Base-by-base conservation (phyloP, 2,888 invertebrate species). In the Leptinotarsa peninsularis region DNA sequence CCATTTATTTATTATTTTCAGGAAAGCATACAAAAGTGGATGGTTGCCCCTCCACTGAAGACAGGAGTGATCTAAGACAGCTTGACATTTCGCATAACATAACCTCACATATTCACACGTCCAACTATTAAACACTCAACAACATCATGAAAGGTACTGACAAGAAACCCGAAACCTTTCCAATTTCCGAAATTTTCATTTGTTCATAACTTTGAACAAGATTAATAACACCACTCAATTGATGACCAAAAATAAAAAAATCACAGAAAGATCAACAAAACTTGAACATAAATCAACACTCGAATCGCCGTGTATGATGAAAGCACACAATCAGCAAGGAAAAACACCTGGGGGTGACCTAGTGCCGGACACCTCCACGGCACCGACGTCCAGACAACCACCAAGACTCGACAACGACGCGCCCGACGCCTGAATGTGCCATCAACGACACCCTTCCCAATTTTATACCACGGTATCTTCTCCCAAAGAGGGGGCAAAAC, bases 401-500 rank as follows among this genome's bases (percentile, higher is more conserved):
- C 77, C 77, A 75, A 81, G 79, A 81, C 81, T 78, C 81, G 79
- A 82, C 81, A 81, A 80, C 84, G 85, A 84, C 86, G 86, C 87
- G 88, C 84, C 85, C 87, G 86, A 86, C 87, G 87, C 85, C 87
- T 85, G 87, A 88, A 86, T 88, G 89, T 88, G 87, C 86, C 88
- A 88, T 88, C 87, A 86, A 87, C 86, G 87, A 87, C 87, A 88
- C 87, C 88, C 87, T 87, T 86, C 88, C 86, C 88, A 88, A 88
- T 88, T 89, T 89, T 88, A 88, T 88, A 88, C 83, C 85, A 85
- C 86, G 85, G 85, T 84, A 85, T 85, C 85, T 85, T 83, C 86
- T 85, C 83, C 84, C 87, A 88, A 88, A 88, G 88, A 90, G 89
- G 91, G 91, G 90, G 91, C 91, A 91, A 91, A 91, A 91, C 90